Percentiles rank a stretch among this genome's conserved stretches.
Evolutionary conservation across 2,797 vertebrate species (phyloP).

Genomic region (Numenius phaeopus): DNA sequence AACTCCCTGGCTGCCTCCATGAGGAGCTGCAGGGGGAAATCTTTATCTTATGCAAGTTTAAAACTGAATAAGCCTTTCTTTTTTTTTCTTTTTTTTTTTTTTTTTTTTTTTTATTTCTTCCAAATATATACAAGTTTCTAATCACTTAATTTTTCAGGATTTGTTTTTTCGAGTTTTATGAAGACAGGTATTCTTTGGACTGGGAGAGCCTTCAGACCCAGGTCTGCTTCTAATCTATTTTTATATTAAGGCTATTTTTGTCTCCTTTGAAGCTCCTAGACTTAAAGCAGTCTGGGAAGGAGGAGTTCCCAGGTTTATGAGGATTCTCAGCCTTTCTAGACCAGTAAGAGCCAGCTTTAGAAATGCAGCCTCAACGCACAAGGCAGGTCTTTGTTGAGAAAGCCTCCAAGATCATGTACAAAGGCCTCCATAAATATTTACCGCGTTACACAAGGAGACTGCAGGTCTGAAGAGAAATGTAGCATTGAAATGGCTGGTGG

Average conservation of each 20-base stretch:
- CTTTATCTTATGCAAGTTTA: background rate
- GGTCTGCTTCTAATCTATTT: background rate
- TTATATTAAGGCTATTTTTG: background rate
- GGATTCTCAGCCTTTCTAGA: background rate
- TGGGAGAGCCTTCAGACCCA: background rate
- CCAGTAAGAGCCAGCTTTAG: background rate
- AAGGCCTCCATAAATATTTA: background rate
- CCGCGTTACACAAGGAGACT: background rate
- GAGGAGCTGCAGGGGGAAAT: constrained; percentile 2
- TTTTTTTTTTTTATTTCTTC: background rate
- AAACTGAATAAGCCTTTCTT: background rate
- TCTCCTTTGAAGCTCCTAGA: background rate
- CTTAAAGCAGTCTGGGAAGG: background rate
- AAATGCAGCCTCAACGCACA: background rate
- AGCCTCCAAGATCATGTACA: background rate
- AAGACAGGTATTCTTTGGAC: background rate
- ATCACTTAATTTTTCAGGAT: background rate
- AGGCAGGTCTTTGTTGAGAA: background rate
- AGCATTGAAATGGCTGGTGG: background rate
- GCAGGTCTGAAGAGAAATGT: background rate
- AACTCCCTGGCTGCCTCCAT: background rate
- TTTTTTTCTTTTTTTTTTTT: background rate
- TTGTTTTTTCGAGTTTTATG: background rate
- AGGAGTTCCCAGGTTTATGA: background rate
- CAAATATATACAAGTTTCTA: background rate